Evolutionary conservation across 2,888 invertebrate species (phyloP).

Genomic region (Callyntrura guangdongensis): DNA sequence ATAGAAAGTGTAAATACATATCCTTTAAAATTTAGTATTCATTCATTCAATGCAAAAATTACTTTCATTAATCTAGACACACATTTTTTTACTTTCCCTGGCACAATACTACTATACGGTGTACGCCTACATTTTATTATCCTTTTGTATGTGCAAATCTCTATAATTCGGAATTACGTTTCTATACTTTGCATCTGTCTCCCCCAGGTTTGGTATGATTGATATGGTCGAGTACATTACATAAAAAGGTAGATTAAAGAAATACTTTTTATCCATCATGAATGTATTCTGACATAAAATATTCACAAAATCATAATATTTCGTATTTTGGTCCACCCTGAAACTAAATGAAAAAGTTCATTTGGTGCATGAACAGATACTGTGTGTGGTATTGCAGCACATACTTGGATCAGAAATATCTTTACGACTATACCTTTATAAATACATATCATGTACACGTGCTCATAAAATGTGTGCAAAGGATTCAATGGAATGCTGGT

Average conservation of each 20-base stretch:
- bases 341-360: constrained; percentile 16
- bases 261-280: background rate
- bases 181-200: constrained; percentile 30
- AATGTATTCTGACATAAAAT: background rate
- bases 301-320: constrained; percentile 11
- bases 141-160: constrained; percentile 18
- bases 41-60: no score
- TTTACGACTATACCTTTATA: background rate
- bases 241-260: background rate
- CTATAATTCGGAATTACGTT: constrained; percentile 51
- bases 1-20: no score
- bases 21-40: no score
- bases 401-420: background rate
- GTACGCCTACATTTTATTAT: background rate
- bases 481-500: background rate
- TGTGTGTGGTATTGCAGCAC: background rate
- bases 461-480: background rate
- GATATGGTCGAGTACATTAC: constrained; percentile 24
- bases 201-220: background rate
- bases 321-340: constrained; percentile 34
- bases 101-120: background rate
- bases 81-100: background rate
- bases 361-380: background rate
- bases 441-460: background rate
- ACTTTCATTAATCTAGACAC: background rate